Evolutionary conservation across 2,113 vertebrate species (phyloP).

Genomic region (Tichodroma muraria): DNA sequence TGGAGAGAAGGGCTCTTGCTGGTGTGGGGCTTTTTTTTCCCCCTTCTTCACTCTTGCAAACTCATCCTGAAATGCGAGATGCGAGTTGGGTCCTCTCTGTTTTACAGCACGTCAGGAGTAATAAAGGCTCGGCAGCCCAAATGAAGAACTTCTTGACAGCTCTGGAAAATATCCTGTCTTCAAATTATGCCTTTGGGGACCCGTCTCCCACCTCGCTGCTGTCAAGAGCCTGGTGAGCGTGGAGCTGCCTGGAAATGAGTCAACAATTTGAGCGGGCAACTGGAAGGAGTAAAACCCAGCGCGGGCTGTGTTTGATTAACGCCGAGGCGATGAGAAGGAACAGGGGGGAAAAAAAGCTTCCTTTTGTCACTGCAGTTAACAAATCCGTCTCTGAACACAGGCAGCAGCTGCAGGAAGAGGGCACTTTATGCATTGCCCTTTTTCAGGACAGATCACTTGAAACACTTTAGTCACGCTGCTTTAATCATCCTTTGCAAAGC

Average conservation of each 20-base stretch:
- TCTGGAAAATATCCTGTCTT: constrained; percentile 51
- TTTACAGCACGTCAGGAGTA: constrained; percentile 7
- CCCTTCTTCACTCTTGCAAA: background rate
- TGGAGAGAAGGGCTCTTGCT: background rate
- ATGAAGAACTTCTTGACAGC: constrained; percentile 59
- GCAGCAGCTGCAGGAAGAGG: constrained; percentile 49
- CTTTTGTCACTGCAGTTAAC: constrained; percentile 27
- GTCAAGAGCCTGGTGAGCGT: constrained; percentile 25
- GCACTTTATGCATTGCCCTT: constrained; percentile 7
- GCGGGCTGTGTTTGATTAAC: background rate
- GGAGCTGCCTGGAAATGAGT: constrained; percentile 50
- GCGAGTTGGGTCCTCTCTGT: constrained; percentile 10
- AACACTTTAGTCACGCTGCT: constrained; percentile 39
- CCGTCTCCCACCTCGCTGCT: constrained; percentile 36
- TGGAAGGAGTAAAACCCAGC: constrained; percentile 9
- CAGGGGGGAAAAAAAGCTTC: background rate
- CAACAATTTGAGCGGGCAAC: constrained; percentile 30
- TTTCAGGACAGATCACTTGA: constrained; percentile 34
- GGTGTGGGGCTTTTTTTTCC: background rate
- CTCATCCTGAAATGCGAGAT: constrained; percentile 24
- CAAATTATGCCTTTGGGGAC: constrained; percentile 47
- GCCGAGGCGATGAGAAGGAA: background rate
- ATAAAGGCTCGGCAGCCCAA: constrained; percentile 46
- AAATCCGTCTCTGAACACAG: constrained; percentile 20
- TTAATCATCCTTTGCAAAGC: constrained; percentile 29